Evolutionary conservation across 2,888 invertebrate genomes (phyloP).

Genomic region (Dryadula phaetusa): DNA sequence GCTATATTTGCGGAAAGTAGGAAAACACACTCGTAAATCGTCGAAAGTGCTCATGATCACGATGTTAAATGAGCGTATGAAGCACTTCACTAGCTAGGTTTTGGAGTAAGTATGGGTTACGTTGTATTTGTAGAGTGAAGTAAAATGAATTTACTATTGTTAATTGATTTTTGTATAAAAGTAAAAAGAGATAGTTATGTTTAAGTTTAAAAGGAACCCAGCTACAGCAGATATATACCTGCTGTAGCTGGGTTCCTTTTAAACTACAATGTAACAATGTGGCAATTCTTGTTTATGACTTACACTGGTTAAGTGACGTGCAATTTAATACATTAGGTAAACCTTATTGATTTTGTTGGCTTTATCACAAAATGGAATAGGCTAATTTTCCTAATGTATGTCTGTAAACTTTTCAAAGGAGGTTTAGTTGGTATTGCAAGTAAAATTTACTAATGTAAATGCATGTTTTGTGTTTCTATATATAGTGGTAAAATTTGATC

Average conservation of each 20-base stretch:
- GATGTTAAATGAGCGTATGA: constrained; percentile 14
- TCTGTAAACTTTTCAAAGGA: constrained; percentile 17
- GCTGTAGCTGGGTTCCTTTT: too few species aligned
- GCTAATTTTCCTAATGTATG: constrained; percentile 14
- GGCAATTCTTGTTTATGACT: neutral
- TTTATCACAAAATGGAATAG: neutral
- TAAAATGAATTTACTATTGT: neutral
- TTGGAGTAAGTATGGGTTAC: neutral
- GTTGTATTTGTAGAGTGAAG: neutral
- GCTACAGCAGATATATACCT: too few species aligned
- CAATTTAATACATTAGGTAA: neutral
- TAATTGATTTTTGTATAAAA: neutral
- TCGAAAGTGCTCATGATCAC: constrained; percentile 16
- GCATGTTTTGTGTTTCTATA: neutral
- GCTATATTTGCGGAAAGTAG: neutral
- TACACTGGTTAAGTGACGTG: neutral
- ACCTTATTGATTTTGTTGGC: constrained; percentile 10
- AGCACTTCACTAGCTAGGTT: neutral
- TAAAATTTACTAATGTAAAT: neutral
- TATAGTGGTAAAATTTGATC: neutral
- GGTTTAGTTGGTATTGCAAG: constrained; percentile 6
- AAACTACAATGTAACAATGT: neutral
- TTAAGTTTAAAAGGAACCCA: too few species aligned
- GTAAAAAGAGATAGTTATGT: too few species aligned
- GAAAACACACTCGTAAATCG: constrained; percentile 23